Percentiles rank a stretch among this genome's conserved stretches.
Conservation (phyloP, 1,140 invertebrate genomes). For the Maconellicoccus hirsutus region DNA sequence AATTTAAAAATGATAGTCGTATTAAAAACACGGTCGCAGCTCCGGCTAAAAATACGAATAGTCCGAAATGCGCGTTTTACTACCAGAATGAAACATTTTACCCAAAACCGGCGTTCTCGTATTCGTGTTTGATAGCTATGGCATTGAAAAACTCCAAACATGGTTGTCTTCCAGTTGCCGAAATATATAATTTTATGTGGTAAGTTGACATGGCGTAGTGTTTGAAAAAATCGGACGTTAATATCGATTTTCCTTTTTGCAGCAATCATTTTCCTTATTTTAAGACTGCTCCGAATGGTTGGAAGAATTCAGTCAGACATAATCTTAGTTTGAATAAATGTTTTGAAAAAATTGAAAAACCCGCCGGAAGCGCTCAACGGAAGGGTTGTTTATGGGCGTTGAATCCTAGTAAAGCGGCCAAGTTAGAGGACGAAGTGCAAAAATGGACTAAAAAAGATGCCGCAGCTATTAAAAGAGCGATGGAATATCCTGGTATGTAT, state of each 20-base stretch:
- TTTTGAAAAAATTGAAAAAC: slow-evolving; percentile 94
- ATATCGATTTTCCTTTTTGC: slow-evolving; percentile 32
- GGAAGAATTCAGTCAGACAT: slow-evolving; percentile 95
- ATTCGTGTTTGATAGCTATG: slow-evolving; percentile 94
- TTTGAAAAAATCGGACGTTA: too few species aligned
- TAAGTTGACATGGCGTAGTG: too few species aligned
- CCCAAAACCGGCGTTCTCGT: slow-evolving; percentile 94
- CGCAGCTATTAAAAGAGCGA: slow-evolving; percentile 66
- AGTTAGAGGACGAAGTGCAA: slow-evolving; percentile 95
- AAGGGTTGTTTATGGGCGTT: slow-evolving; percentile 93
- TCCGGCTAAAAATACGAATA: not conserved
- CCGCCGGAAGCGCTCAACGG: slow-evolving; percentile 57
- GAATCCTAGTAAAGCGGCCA: slow-evolving; percentile 83
- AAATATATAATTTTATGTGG: slow-evolving; percentile 99
- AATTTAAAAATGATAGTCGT: slow-evolving; percentile 12
- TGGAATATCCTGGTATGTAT: slow-evolving; percentile 67
- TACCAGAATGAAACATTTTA: slow-evolving; percentile 46
- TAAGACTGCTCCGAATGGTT: slow-evolving; percentile 90
- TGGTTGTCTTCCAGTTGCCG: slow-evolving; percentile 89
- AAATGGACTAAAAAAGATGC: slow-evolving; percentile 94
- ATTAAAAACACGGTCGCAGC: not conserved
- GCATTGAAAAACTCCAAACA: slow-evolving; percentile 90
- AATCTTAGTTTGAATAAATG: slow-evolving; percentile 94
- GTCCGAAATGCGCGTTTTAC: slow-evolving; percentile 30
- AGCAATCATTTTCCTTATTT: slow-evolving; percentile 97